Base-by-base conservation (phyloP, 2,888 invertebrate species). In the Catocala sponsa region DNA sequence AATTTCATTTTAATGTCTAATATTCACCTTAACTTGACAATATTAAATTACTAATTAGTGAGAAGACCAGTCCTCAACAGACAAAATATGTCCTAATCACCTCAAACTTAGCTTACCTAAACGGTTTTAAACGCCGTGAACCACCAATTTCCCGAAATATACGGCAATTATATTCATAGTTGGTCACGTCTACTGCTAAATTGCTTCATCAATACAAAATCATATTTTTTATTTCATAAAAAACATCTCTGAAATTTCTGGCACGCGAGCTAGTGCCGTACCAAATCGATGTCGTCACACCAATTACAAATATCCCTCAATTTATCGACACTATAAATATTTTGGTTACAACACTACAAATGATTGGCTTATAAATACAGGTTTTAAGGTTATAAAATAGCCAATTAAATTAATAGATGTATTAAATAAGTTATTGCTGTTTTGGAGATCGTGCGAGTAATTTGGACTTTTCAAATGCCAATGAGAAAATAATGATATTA, bases 251-350 rank as follows among this genome's bases (percentile, higher is more conserved):
- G 25, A 25, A 43, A 33, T 58, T 63, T 65, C 61, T 25, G 63
- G 55, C 73, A 74, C 74, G 74, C 74, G 63, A 74, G 63, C 55
- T 63, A 57, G 59, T 49, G 68, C 55, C 48, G 53, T 41, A 33
- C 47, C 1, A 61, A 72, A 69, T 74, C 72, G 69, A 68, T 62
- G 61, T 33, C 47, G 12, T 43, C 48, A 41, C 47, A 41, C 44
- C 52, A 38, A 62, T 68, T 59, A 58, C 51, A 11, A 46, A 33
- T 57, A 60, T 74, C 49, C 61, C 53, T 59, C 61, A 38, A 63
- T 63, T 70, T 59, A 50, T 55, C 46, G 11, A 63, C 68, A 63
- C 48, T 15, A 68, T 49, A 68, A 60, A 46, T 61, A 48, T 48
- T 49, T 50, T 61, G 54, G 49, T 57, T 61, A 61, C 64, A 53